A percentile compares a stretch with the other conserved stretches of the same genome.
Conservation (phyloP, 2,888 invertebrate species). For the Cryptocheilus praepositus region DNA sequence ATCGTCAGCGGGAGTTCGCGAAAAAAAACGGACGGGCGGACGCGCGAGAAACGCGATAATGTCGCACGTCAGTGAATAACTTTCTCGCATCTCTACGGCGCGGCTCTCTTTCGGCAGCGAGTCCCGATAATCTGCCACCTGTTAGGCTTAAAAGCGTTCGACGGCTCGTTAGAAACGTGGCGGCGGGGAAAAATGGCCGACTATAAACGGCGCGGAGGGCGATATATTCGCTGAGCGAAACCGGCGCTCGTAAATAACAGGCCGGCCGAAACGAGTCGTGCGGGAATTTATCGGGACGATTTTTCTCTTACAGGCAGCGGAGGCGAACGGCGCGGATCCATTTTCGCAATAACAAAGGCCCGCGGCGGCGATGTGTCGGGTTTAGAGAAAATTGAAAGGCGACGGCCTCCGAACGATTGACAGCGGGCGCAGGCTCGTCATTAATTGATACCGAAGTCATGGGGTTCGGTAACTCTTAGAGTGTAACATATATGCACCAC, state of each 20-base stretch:
- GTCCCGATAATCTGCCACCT: slow-evolving; percentile 48
- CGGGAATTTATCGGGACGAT: slow-evolving; percentile 46
- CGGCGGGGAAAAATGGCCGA: slow-evolving; percentile 36
- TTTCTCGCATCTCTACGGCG: too few relatives aligned
- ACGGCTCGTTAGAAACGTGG: slow-evolving; percentile 26
- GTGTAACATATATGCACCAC: too few relatives aligned
- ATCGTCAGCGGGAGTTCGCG: not conserved
- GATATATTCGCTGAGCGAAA: slow-evolving; percentile 38
- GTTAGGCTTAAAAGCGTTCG: slow-evolving; percentile 51
- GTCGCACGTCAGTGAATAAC: too few relatives aligned
- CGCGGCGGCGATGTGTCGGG: slow-evolving; percentile 12
- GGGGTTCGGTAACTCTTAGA: too few relatives aligned
- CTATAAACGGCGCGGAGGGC: slow-evolving; percentile 34
- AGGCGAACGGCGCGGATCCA: slow-evolving; percentile 25
- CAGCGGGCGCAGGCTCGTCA: too few relatives aligned
- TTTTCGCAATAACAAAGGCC: slow-evolving; percentile 32
- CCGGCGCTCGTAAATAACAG: slow-evolving; percentile 39
- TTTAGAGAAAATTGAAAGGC: slow-evolving; percentile 15
- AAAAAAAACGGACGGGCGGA: too few relatives aligned
- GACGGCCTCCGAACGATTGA: too few relatives aligned
- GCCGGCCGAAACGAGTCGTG: slow-evolving; percentile 30
- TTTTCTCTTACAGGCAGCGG: slow-evolving; percentile 32
- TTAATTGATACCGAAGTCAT: too few relatives aligned
- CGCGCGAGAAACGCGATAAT: too few relatives aligned
- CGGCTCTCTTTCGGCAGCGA: not conserved